These are phyloP conservation scores for Actinemys pallida DNA, from an alignment of 2,113 vertebrate genomes.

Conservation along the genomic window DNA sequence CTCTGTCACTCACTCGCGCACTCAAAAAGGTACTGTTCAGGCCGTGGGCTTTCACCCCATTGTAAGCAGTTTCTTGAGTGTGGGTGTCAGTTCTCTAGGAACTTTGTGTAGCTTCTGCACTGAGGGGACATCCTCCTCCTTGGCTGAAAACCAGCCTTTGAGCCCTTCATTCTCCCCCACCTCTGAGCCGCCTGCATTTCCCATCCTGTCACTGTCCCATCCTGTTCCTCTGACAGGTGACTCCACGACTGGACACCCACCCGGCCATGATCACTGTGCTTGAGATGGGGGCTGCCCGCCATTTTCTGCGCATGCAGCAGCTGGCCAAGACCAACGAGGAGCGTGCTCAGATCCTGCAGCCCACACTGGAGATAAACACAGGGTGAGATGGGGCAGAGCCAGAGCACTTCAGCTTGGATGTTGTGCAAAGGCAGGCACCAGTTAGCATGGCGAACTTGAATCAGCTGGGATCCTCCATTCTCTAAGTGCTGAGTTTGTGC, in stretches of 20 bases:
- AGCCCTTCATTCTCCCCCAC: neutral
- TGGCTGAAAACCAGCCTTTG: neutral
- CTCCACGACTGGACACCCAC: constrained; percentile 92
- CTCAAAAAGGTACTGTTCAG: neutral
- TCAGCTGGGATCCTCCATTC: neutral
- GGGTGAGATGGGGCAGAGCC: constrained; percentile 78
- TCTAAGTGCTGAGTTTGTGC: fast-evolving
- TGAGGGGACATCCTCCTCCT: neutral
- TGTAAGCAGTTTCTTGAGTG: neutral
- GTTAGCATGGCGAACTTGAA: neutral
- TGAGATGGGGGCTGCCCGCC: constrained; percentile 97
- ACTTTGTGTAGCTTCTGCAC: neutral
- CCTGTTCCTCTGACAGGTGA: constrained; percentile 81
- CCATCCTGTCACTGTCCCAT: neutral
- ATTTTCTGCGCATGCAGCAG: constrained; percentile 97
- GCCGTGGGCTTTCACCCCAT: neutral
- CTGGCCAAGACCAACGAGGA: constrained; percentile 91
- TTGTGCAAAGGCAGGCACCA: neutral
- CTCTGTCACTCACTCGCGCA: neutral
- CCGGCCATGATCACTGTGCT: constrained; percentile 98
- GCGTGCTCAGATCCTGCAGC: constrained; percentile 94
- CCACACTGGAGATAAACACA: constrained; percentile 95
- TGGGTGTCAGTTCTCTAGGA: neutral
- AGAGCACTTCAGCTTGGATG: neutral
- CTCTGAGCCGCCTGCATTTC: neutral